Evolutionary conservation across 2,888 invertebrate genomes (phyloP).

Genomic region (Frankliniella fusca): DNA sequence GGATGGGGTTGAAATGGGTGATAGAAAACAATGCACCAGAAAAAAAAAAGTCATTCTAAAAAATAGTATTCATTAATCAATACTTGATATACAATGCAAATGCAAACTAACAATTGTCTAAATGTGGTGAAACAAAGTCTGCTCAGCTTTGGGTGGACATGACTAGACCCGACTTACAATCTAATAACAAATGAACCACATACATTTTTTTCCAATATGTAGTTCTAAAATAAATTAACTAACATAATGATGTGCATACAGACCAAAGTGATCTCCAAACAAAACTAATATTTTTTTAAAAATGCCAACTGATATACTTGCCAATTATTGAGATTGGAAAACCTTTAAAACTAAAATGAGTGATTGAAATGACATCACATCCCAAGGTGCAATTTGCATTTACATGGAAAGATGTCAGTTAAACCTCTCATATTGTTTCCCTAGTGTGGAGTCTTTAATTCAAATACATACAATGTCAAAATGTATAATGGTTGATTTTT

Average conservation of each 20-base stretch:
- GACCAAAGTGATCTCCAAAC: neutral
- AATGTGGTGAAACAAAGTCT: conserved; percentile 20
- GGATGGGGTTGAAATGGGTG: too few species aligned
- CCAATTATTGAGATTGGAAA: neutral
- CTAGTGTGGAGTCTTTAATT: too few species aligned
- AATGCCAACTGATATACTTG: neutral
- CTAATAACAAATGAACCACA: conserved; percentile 10
- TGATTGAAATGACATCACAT: too few species aligned
- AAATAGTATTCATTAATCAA: neutral
- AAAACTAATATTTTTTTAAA: neutral
- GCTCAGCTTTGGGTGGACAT: conserved; percentile 24
- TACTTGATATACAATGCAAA: conserved; percentile 2
- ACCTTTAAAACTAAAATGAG: too few species aligned
- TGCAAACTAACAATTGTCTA: neutral
- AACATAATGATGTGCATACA: neutral
- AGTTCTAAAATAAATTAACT: neutral
- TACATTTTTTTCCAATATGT: neutral
- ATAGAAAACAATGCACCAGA: too few species aligned
- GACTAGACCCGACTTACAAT: conserved; percentile 13
- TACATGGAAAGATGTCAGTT: neutral
- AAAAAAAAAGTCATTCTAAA: neutral
- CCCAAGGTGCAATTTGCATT: too few species aligned
- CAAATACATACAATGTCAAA: too few species aligned
- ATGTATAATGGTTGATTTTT: too few species aligned
- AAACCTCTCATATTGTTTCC: neutral